phyloP scores from a whole-genome alignment of 92 coral and sea anemone species.

The Epizoanthus illoricatus region DNA sequence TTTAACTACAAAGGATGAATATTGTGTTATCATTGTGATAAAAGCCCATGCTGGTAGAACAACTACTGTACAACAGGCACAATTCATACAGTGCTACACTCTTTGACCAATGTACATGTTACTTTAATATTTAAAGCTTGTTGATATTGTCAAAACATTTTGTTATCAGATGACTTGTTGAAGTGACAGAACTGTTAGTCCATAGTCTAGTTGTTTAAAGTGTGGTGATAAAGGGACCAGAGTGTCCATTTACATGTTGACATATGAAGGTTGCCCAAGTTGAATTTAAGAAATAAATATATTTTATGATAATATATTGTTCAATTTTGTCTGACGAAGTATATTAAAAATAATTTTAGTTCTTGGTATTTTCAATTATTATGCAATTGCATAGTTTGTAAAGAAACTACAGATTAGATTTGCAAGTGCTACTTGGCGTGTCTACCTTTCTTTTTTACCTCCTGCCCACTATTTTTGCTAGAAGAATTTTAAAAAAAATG shows the following conservation, averaged over 20 bases:
- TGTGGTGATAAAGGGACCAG: background rate
- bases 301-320: background rate
- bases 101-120: background rate
- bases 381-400: background rate
- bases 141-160: slow-evolving; percentile 4
- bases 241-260: background rate
- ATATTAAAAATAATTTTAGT: background rate
- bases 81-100: background rate
- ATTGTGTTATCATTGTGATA: background rate
- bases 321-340: background rate
- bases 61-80: too few species aligned
- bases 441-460: background rate
- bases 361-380: background rate
- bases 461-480: background rate
- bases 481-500: background rate
- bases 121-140: background rate
- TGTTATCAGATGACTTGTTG: slow-evolving; percentile 7
- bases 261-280: background rate
- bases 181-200: slow-evolving; percentile 4
- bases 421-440: background rate
- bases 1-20: background rate
- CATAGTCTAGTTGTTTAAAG: background rate
- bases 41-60: background rate
- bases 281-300: background rate
- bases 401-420: background rate